Conservation (phyloP, 2,888 invertebrate genomes). For the Bruchidius siliquastri region DNA sequence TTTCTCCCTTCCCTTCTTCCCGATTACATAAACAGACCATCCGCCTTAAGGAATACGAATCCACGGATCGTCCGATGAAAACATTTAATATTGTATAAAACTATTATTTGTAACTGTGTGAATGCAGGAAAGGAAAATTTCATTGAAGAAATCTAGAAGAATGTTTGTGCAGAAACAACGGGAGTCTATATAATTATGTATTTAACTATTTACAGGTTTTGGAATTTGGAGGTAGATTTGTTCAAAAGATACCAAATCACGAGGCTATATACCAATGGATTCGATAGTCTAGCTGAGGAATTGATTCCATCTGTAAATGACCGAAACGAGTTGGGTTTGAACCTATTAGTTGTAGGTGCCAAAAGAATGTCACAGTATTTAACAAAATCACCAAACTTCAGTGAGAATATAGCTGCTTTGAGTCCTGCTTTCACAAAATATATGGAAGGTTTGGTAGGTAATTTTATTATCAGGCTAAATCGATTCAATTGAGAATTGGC, state of each 20-base stretch:
- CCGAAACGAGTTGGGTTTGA: conserved; percentile 64
- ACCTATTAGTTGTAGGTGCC: conserved; percentile 75
- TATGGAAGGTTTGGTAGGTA: conserved; percentile 62
- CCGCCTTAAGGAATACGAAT: too few relatives aligned
- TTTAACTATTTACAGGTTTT: conserved; percentile 46
- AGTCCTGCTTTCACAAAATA: conserved; percentile 74
- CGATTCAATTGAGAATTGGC: too few relatives aligned
- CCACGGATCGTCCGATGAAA: too few relatives aligned
- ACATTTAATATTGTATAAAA: too few relatives aligned
- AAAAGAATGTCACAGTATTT: conserved; percentile 68
- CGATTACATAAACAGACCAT: too few relatives aligned
- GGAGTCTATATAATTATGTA: too few relatives aligned
- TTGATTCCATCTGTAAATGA: conserved; percentile 64
- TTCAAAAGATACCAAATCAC: conserved; percentile 66
- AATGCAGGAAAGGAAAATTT: too few relatives aligned
- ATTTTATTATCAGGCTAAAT: not conserved
- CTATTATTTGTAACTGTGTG: too few relatives aligned
- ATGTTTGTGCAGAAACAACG: too few relatives aligned
- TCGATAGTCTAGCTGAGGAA: conserved; percentile 58
- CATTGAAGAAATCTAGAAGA: too few relatives aligned
- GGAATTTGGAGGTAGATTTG: conserved; percentile 71
- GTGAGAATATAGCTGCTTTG: conserved; percentile 68
- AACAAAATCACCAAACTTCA: conserved; percentile 55
- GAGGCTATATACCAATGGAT: conserved; percentile 60
- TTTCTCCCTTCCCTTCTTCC: too few relatives aligned